Base-by-base conservation (phyloP, 2,113 vertebrate genomes). In the Gallinago undulata region DNA sequence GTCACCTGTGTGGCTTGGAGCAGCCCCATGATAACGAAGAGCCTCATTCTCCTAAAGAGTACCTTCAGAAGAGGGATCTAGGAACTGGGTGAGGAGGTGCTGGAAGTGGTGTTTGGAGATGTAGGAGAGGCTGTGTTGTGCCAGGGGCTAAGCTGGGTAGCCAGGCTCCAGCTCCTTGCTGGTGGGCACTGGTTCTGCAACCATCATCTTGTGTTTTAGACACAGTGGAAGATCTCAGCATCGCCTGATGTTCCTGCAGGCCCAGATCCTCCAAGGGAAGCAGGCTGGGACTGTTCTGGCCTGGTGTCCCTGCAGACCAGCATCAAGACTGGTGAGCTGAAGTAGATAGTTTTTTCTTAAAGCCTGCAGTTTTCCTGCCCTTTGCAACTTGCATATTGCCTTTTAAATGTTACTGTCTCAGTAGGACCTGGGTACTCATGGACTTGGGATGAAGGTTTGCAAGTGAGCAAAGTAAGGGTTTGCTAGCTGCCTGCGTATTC, bases 11-110 rank as follows among this genome's bases (percentile, higher is more conserved):
- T 19, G 37, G 10, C 27, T 62, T 51, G 69, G 69, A 72, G 30
- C 33, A 67, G 21, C n/a, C 19, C 50, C 48, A 1, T 0, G 4
- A 6, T 57, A 74, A 48, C 2, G 0, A 67, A 57, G 24, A 78
- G 7, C 39, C 33, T 74, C 6, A 19, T 53, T 10, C 4, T 47
- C 18, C 79, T 75, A 31, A 50, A 60, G 62, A 19, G 10, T 18
- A 6, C 7, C 35, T 84, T 70, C 23, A 74, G 50, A n/a, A 55
- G 73, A 55, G 27, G 47, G 27, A 23, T 22, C 21, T 23, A 22
- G 37, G 72, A 87, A 30, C 28, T 37, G 45, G 9, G 10, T 14
- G 55, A 84, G 39, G 62, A 66, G 19, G 4, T 59, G 50, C 45
- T 80, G 51, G 62, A n/a, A 55, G 37, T 12, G 16, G 11, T 60